Conservation (phyloP, 2,888 invertebrate genomes). For the Lasioglossum oenotherae region DNA sequence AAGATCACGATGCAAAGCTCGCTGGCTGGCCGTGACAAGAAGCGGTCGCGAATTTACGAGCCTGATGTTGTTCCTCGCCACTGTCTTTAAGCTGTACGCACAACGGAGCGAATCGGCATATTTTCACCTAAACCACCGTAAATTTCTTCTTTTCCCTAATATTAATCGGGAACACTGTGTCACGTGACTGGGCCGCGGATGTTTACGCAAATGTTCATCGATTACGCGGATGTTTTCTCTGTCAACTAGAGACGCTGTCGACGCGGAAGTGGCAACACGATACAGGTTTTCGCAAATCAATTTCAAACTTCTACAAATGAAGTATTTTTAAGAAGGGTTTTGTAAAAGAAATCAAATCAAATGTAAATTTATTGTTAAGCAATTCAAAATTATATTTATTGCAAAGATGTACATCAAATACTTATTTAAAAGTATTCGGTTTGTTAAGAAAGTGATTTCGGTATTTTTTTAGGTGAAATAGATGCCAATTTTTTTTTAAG, state of each 20-base stretch:
- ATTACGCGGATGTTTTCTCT: neutral
- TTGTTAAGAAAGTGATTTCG: no score
- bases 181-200: neutral
- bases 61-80: conserved; percentile 29
- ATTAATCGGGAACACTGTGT: neutral
- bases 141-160: neutral
- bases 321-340: no score
- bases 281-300: no score
- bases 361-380: no score
- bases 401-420: no score
- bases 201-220: neutral
- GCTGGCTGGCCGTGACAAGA: conserved; percentile 57
- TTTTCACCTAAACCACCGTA: neutral
- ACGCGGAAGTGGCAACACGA: no score
- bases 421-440: no score
- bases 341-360: no score
- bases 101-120: conserved; percentile 1
- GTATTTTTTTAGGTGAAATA: no score
- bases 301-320: no score
- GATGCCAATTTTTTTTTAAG: no score
- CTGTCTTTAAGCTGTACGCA: conserved; percentile 29
- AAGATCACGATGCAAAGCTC: conserved; percentile 67
- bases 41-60: conserved; percentile 65
- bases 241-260: neutral
- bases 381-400: no score